Conservation (phyloP, 2,888 invertebrate species). For the Spatulosminthurus flaviceps region DNA sequence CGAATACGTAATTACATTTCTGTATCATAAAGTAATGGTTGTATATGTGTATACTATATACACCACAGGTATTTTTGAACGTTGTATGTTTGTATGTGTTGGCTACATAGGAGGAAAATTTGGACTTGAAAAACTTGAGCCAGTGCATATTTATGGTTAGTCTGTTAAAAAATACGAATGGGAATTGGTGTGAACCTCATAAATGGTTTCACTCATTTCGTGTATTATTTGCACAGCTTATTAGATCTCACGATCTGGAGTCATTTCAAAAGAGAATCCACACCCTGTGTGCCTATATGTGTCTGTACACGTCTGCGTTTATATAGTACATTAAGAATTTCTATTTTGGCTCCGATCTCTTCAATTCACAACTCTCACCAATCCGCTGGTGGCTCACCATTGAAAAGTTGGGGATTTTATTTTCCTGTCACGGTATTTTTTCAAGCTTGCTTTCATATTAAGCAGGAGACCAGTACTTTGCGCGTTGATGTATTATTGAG, state of each 20-base stretch:
- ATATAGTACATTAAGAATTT: not conserved
- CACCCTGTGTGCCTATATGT: not conserved
- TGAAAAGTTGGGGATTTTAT: not conserved
- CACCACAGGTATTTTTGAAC: no score
- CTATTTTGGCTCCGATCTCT: not conserved
- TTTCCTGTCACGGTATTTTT: slow-evolving; percentile 1
- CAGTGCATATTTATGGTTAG: no score
- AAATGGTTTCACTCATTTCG: slow-evolving; percentile 7
- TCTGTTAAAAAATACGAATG: not conserved
- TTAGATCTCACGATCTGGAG: slow-evolving; percentile 24
- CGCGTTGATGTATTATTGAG: no score
- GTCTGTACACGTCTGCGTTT: not conserved
- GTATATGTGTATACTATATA: no score
- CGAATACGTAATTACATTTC: no score
- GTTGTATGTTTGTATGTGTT: no score
- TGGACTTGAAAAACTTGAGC: no score
- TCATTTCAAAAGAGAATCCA: slow-evolving; percentile 14
- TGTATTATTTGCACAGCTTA: slow-evolving; percentile 6
- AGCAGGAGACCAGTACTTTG: no score
- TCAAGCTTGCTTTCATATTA: not conserved
- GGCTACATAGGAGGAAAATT: no score
- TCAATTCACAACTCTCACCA: not conserved
- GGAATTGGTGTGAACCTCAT: slow-evolving; percentile 7
- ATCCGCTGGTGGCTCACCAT: no score
- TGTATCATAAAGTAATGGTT: no score